These are phyloP conservation scores for Psittacula cyanocephala DNA, from an alignment of 2,113 vertebrate species.

Conservation along the genomic window DNA sequence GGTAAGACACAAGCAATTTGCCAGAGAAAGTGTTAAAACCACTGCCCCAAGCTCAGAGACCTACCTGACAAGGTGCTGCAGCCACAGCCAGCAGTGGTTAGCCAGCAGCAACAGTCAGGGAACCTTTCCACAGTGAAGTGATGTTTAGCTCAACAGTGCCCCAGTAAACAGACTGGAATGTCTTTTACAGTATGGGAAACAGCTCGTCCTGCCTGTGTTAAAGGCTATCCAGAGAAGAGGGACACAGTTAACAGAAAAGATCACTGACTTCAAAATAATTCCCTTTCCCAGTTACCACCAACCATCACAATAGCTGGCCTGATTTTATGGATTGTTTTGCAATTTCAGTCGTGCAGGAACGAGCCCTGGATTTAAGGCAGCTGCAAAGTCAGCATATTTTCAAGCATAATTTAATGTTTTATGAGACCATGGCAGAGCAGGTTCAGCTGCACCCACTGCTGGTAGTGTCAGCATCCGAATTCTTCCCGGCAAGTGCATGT, in stretches of 20 bases:
- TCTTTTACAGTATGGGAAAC: neutral
- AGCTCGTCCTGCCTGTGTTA: neutral
- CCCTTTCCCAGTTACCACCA: neutral
- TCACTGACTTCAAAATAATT: neutral
- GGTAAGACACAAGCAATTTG: neutral
- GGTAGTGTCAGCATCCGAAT: constrained; percentile 9
- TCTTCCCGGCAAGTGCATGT: neutral
- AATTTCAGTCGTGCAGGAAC: neutral
- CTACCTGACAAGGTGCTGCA: neutral
- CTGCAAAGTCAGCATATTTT: neutral
- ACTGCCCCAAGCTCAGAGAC: neutral
- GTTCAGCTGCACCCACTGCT: constrained; percentile 49
- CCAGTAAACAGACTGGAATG: neutral
- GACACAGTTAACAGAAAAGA: neutral
- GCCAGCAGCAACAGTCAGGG: neutral
- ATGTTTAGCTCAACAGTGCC: neutral
- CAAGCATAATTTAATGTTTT: neutral
- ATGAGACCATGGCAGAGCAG: neutral
- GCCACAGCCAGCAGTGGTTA: neutral
- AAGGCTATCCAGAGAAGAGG: neutral
- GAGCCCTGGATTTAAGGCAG: neutral
- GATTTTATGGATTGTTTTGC: constrained; percentile 11
- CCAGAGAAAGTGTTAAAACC: neutral
- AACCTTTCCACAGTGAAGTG: neutral
- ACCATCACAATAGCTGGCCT: neutral